phyloP scores from a whole-genome alignment of 2,888 invertebrate species.

The Nesidiocoris tenuis region DNA sequence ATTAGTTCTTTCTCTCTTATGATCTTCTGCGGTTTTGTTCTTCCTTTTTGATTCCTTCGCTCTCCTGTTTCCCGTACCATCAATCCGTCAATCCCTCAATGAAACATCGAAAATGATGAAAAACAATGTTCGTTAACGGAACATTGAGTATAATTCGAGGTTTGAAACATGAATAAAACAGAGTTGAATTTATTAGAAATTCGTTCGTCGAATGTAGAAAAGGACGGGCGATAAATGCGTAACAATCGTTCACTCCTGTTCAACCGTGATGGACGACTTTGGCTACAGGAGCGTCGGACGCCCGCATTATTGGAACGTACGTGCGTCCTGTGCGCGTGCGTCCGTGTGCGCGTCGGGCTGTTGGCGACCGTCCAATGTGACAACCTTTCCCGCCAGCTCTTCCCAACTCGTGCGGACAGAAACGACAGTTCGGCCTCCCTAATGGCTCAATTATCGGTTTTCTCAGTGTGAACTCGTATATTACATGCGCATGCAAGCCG shows the following conservation, averaged over 20 bases:
- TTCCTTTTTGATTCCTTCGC: too few relatives aligned
- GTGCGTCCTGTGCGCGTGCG: too few relatives aligned
- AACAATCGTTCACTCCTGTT: background rate
- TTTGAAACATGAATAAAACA: too few relatives aligned
- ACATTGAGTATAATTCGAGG: constrained; percentile 1
- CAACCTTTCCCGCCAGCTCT: background rate
- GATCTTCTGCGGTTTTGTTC: too few relatives aligned
- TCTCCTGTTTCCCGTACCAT: too few relatives aligned
- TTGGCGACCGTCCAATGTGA: background rate
- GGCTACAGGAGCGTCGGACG: background rate
- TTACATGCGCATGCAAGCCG: too few relatives aligned
- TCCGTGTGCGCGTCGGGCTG: too few relatives aligned
- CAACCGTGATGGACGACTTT: background rate
- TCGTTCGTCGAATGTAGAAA: too few relatives aligned
- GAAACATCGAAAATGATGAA: too few relatives aligned
- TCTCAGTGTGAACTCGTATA: background rate
- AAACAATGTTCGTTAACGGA: background rate
- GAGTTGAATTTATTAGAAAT: too few relatives aligned
- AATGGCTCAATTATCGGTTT: background rate
- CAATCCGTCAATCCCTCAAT: too few relatives aligned
- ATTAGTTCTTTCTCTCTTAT: too few relatives aligned
- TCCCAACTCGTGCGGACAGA: background rate
- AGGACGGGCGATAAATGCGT: background rate
- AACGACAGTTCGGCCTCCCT: background rate
- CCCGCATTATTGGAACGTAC: background rate